Conservation (phyloP, 1,140 invertebrate genomes). For the Tetramorium simillimum region DNA sequence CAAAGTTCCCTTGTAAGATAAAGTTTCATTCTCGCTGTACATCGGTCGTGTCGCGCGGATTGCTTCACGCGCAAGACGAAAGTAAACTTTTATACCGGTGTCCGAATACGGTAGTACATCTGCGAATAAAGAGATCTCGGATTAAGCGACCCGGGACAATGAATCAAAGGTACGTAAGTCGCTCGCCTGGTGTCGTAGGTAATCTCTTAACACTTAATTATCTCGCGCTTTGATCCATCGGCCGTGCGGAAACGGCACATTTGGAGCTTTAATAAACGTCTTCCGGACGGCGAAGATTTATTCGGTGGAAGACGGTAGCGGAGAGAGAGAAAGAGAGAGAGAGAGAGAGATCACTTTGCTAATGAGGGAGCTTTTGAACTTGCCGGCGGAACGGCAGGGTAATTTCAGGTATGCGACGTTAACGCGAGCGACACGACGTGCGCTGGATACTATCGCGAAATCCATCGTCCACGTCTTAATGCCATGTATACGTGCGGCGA, state of each 20-base stretch:
- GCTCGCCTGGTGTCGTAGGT: neutral
- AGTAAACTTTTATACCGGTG: neutral
- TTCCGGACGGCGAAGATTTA: slow-evolving; percentile 26
- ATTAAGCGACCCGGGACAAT: neutral
- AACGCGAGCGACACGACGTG: neutral
- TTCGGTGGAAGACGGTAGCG: slow-evolving; percentile 11
- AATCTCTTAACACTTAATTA: slow-evolving; percentile 50
- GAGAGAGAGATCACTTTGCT: slow-evolving; percentile 38
- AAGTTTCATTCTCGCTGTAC: neutral
- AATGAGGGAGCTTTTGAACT: slow-evolving; percentile 58
- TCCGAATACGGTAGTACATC: too few relatives aligned
- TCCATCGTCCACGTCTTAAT: neutral
- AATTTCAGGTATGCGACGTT: slow-evolving; percentile 43
- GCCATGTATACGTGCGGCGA: neutral
- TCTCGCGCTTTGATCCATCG: slow-evolving; percentile 30
- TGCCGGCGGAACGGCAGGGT: neutral
- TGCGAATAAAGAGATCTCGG: neutral
- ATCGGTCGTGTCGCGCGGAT: neutral
- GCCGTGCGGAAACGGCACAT: slow-evolving; percentile 33
- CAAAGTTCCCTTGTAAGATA: neutral
- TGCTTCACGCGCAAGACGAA: too few relatives aligned
- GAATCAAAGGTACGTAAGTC: neutral
- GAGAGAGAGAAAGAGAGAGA: too few relatives aligned
- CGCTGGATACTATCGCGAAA: neutral
- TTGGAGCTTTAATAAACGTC: slow-evolving; percentile 44